Evolutionary conservation across 2,888 invertebrate genomes (phyloP), one percentile per base, ranked within the genome.

Genomic region (Hydriomena furcata): DNA sequence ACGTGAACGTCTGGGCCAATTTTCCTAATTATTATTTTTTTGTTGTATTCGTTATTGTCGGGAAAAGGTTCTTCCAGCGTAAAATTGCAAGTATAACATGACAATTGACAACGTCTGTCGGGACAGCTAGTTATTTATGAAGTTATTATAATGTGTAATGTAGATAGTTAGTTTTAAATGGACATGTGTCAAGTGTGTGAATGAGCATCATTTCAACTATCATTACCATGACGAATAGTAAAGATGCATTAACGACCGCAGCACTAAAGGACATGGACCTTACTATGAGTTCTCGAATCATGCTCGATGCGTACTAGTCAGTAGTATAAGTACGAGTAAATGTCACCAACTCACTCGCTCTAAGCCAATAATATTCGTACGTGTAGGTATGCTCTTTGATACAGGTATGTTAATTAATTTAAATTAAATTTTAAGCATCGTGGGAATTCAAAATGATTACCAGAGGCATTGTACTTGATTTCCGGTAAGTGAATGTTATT

Each of bases 391-490:
- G 17, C 17, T 38, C 24, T 59, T 55, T 58, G 53, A 58, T 63
- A 66, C 63, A 66, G 68, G 66, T 66, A 74, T 73, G 73, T 60
- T 68, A 73, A 74, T 73, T 66, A 68, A 73, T 73, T 73, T 69
- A 71, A 73, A 74, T 74, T 45, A 57, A 50, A 52, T 64, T 69
- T 65, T 63, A 57, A 68, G 70, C 65, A 62, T 60, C 71, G 70
- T 74, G 74, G 65, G 74, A 73, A 70, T 35, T 46, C 36, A 48
- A 47, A 48, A 52, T 51, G 58, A 54, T 66, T 71, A 61, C 65
- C 55, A 67, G 63, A 55, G 58, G 55, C 55, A 48, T 42, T 44
- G 50, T 58, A 61, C 60, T 59, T 58, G 55, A 54, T 60, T 49
- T 61, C 56, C 61, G 61, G 61, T 51, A 52, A 44, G 21, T 50